A percentile compares a stretch with the other conserved stretches of the same genome.
These are phyloP conservation scores for Zeugodacus cucurbitae DNA, from an alignment of 1,140 invertebrate genomes.

Conservation along the genomic window DNA sequence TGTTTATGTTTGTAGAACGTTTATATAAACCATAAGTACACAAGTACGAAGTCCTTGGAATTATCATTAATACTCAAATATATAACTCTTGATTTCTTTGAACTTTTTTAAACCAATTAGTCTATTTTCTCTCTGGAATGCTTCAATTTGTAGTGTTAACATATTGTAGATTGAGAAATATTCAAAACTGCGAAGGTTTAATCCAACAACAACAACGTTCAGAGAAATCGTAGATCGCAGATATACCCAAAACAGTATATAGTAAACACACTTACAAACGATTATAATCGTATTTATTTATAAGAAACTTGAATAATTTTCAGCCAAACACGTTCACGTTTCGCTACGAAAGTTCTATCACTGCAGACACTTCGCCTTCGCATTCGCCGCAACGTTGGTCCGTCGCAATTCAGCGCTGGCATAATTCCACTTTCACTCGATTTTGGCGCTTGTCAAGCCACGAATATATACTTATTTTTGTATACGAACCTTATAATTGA, in stretches of 20 bases:
- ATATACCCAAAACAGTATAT: no score
- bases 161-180: not conserved
- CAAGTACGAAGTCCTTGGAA: not conserved
- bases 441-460: not conserved
- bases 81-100: not conserved
- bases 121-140: slow-evolving; percentile 33
- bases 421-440: not conserved
- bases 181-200: slow-evolving; percentile 64
- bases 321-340: not conserved
- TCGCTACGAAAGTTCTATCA: not conserved
- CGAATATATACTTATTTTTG: not conserved
- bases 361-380: not conserved
- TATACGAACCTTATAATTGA: not conserved
- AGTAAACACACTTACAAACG: not conserved
- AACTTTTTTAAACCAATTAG: not conserved
- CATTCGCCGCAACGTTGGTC: not conserved
- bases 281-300: not conserved
- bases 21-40: not conserved
- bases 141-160: slow-evolving; percentile 5
- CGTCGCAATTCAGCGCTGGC: not conserved
- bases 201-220: no score
- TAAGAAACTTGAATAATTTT: not conserved
- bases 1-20: not conserved
- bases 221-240: no score
- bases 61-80: not conserved